Percentiles rank a stretch among this genome's conserved stretches.
phyloP scores from a whole-genome alignment of 2,113 vertebrate species.

The Serinus canaria region DNA sequence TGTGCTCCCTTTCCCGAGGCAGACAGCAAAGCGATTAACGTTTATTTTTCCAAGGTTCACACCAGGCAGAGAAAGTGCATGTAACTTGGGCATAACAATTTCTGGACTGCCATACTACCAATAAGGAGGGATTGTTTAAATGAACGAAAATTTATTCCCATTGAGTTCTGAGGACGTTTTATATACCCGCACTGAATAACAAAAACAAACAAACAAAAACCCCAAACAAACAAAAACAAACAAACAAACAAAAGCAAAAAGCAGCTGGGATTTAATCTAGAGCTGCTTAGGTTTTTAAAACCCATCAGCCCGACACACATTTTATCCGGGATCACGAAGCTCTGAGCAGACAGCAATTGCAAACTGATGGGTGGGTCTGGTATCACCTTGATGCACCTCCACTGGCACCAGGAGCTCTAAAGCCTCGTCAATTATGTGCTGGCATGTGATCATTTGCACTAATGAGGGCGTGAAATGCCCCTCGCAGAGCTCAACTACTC shows the following conservation, averaged over 20 bases:
- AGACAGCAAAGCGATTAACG: accelerated
- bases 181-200: not conserved
- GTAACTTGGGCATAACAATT: not conserved
- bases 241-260: no score
- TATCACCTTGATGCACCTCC: not conserved
- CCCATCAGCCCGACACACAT: not conserved
- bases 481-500: no score
- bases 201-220: not conserved
- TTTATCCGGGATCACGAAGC: accelerated
- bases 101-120: not conserved
- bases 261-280: not conserved
- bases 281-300: not conserved
- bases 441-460: accelerated
- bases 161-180: not conserved
- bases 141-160: not conserved
- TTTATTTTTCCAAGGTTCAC: not conserved
- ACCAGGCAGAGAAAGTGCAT: accelerated
- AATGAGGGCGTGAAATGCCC: accelerated
- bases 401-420: accelerated
- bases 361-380: not conserved
- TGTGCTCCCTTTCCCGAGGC: not conserved
- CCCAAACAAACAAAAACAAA: not conserved
- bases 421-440: accelerated
- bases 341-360: accelerated
- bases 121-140: not conserved